These are phyloP conservation scores for Anolis carolinensis DNA, from an alignment of 2,113 vertebrate genomes.

Conservation along the genomic window DNA sequence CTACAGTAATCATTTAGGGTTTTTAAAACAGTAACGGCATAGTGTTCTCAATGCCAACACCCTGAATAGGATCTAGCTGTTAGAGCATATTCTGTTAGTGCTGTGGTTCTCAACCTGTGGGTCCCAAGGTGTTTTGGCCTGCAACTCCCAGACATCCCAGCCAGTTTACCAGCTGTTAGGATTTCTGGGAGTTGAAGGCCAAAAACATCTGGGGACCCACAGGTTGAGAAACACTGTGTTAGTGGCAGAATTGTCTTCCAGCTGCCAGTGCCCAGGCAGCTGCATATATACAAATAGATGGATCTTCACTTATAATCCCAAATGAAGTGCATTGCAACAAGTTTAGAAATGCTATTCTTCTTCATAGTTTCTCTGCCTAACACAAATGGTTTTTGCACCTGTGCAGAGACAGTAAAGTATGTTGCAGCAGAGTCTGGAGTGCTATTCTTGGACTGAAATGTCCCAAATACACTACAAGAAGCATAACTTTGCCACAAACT, in stretches of 20 bases:
- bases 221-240: too few relatives aligned
- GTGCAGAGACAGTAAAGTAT: neutral
- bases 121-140: too few relatives aligned
- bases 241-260: neutral
- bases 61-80: neutral
- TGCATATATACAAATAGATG: neutral
- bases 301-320: neutral
- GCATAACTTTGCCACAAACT: neutral
- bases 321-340: neutral
- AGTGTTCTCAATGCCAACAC: neutral
- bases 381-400: too few relatives aligned
- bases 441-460: too few relatives aligned
- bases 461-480: neutral
- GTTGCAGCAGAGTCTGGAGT: neutral
- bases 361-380: too few relatives aligned
- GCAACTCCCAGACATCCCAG: too few relatives aligned
- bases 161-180: too few relatives aligned
- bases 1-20: neutral
- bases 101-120: too few relatives aligned
- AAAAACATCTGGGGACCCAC: too few relatives aligned
- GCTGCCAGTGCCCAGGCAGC: neutral
- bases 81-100: neutral
- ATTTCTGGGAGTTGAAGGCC: too few relatives aligned
- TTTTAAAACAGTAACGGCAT: neutral
- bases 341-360: too few relatives aligned